Evolutionary conservation across 2,888 invertebrate species (phyloP).

Genomic region (Agriotes lineatus): DNA sequence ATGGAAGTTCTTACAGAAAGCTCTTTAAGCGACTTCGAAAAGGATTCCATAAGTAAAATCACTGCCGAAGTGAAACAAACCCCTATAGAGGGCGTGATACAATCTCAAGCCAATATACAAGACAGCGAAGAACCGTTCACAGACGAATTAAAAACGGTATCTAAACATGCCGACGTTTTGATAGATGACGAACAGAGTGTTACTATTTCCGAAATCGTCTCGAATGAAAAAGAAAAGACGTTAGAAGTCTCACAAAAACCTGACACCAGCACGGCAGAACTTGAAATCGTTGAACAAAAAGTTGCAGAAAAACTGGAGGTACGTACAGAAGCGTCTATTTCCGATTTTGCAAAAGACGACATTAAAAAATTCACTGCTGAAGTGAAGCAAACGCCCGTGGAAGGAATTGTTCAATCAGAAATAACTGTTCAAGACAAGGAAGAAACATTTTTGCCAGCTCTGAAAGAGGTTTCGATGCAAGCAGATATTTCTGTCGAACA

Average conservation of each 20-base stretch:
- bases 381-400: constrained; percentile 57
- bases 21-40: neutral
- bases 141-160: constrained; percentile 40
- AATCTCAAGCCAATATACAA: constrained; percentile 58
- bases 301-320: constrained; percentile 63
- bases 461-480: constrained; percentile 54
- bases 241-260: constrained; percentile 61
- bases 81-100: constrained; percentile 58
- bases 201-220: constrained; percentile 67
- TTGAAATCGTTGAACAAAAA: constrained; percentile 57
- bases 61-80: constrained; percentile 58
- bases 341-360: constrained; percentile 50
- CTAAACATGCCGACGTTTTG: constrained; percentile 63
- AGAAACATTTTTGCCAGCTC: constrained; percentile 16
- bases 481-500: constrained; percentile 65
- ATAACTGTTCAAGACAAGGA: constrained; percentile 58
- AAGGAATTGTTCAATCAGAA: constrained; percentile 59
- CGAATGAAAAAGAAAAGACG: constrained; percentile 67
- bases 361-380: constrained; percentile 53
- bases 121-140: constrained; percentile 43
- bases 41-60: constrained; percentile 41
- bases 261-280: constrained; percentile 56
- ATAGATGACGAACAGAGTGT: constrained; percentile 63
- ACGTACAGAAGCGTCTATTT: constrained; percentile 45
- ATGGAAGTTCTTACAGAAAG: constrained; percentile 57